Conservation (phyloP, 2,797 vertebrate genomes). For the Malacoraja senta region DNA sequence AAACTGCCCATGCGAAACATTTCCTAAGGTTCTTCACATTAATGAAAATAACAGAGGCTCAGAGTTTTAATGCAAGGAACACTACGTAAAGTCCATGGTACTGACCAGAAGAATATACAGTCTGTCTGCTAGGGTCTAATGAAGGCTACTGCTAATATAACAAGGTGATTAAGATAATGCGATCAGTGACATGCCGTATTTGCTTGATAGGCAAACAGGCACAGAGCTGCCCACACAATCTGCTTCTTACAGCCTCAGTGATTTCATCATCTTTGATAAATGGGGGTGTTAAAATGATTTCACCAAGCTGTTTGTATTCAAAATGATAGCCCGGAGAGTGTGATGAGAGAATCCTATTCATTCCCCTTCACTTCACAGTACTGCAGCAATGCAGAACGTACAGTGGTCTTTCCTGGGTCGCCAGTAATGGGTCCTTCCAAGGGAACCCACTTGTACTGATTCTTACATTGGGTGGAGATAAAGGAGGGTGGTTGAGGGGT, state of each 20-base stretch:
- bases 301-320: neutral
- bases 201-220: conserved; percentile 37
- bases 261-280: conserved; percentile 35
- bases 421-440: neutral
- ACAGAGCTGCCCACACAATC: conserved; percentile 30
- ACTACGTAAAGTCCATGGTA: neutral
- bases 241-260: conserved; percentile 2
- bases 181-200: conserved; percentile 12
- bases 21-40: neutral
- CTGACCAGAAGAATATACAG: conserved; percentile 22
- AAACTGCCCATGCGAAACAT: too few species aligned
- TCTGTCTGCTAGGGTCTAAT: neutral
- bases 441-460: neutral
- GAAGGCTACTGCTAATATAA: conserved; percentile 14
- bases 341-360: neutral
- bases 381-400: too few species aligned
- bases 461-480: neutral
- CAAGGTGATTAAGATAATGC: conserved; percentile 34
- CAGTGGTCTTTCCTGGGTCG: neutral
- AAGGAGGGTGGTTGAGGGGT: too few species aligned
- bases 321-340: neutral
- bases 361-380: neutral
- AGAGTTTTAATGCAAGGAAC: neutral
- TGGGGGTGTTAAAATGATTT: neutral
- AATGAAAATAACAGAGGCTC: neutral